These are phyloP conservation scores for Lepidocyrtoides sp. DNA, from an alignment of 2,888 invertebrate species.

Conservation along the genomic window DNA sequence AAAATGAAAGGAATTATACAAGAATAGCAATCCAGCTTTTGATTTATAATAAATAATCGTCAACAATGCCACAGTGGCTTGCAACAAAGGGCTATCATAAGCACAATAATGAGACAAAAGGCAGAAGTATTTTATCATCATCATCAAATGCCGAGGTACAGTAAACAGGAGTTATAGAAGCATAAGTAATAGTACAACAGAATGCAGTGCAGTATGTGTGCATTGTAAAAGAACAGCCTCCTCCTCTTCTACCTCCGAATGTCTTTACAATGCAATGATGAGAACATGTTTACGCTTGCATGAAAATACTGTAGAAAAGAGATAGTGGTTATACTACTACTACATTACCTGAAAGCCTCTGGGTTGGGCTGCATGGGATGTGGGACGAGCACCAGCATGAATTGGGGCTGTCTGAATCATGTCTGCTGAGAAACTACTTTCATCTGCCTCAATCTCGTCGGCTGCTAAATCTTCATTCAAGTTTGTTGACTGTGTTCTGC, in stretches of 20 bases:
- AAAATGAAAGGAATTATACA: too few species aligned
- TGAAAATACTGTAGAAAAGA: background rate
- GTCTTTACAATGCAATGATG: background rate
- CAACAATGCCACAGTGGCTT: background rate
- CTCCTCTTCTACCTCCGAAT: slow-evolving; percentile 27
- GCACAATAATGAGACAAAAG: background rate
- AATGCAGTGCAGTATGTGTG: too few species aligned
- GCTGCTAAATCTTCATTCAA: slow-evolving; percentile 66
- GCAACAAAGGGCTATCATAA: background rate
- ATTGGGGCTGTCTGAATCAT: slow-evolving; percentile 90
- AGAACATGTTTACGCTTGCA: slow-evolving; percentile 27
- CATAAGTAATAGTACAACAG: background rate
- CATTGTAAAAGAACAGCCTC: slow-evolving; percentile 69
- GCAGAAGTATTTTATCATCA: too few species aligned
- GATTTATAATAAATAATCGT: background rate
- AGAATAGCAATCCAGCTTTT: too few species aligned
- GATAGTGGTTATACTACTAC: slow-evolving; percentile 22
- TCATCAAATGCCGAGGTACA: background rate
- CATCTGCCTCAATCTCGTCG: slow-evolving; percentile 69
- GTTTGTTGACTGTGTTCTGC: background rate
- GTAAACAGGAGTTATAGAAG: slow-evolving; percentile 19
- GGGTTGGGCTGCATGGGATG: slow-evolving; percentile 88
- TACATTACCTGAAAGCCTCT: slow-evolving; percentile 89
- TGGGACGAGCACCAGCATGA: slow-evolving; percentile 87
- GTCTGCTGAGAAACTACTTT: slow-evolving; percentile 86